These are phyloP conservation scores for Mobula birostris DNA, from an alignment of 2,113 vertebrate genomes.

Conservation along the genomic window DNA sequence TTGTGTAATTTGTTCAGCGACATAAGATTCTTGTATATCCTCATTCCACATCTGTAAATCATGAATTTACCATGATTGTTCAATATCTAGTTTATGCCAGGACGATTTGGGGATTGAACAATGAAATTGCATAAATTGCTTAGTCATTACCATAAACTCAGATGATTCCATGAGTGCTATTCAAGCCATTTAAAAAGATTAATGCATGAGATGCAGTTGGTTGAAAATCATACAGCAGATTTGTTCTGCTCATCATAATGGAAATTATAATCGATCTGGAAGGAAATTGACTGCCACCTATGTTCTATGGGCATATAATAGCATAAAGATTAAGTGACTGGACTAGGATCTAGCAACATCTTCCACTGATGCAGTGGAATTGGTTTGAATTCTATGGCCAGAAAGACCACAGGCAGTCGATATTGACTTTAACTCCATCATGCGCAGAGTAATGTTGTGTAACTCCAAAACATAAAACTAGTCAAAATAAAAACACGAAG, in stretches of 20 bases:
- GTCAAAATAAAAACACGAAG: too few species aligned
- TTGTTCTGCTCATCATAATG: neutral
- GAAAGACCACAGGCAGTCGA: too few species aligned
- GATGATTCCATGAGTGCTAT: neutral
- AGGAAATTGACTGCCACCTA: neutral
- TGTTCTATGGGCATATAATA: neutral
- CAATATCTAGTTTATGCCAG: neutral
- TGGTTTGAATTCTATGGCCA: too few species aligned
- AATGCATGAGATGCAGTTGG: neutral
- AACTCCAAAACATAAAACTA: too few species aligned
- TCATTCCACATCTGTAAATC: neutral
- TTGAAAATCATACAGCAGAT: neutral
- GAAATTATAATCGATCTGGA: neutral
- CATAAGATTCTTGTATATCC: neutral
- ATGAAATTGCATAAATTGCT: neutral
- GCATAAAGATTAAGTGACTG: too few species aligned
- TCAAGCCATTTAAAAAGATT: neutral
- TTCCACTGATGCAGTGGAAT: too few species aligned
- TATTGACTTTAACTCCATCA: too few species aligned
- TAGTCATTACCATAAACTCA: neutral
- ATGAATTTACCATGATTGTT: neutral
- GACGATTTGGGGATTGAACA: neutral
- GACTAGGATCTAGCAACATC: too few species aligned
- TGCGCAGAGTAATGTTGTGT: too few species aligned
- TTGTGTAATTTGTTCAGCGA: neutral